Base-by-base conservation (phyloP, 2,888 invertebrate species). In the Stegophylla sp. region DNA sequence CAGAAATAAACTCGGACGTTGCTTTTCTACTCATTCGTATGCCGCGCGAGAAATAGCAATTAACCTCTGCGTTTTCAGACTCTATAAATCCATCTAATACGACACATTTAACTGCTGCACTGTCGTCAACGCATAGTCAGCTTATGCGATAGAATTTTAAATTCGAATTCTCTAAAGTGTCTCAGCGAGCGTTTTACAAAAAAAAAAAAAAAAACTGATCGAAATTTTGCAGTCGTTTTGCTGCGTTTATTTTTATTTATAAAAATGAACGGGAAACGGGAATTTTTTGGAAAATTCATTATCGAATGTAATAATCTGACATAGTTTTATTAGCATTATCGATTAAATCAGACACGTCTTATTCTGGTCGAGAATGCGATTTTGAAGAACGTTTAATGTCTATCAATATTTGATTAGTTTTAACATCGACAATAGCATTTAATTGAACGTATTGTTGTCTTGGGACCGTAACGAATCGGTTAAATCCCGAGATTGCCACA, bases 21-120 rank as follows among this genome's bases (percentile, higher is more conserved):
- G 9, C 23, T 20, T 64, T 43, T n/a, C 10, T 1, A 23, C 71
- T 53, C 34, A 53, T 72, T 72, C 13, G 71, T 72, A 72, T 72
- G 71, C 71, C 1, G 41, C 41, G 20, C 71, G 41, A 12, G 41
- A 28, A 41, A 34, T 34, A 69, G 53, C 53, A 72, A 72, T 72
- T 56, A 56, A 56, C 20, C 20, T 67, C 23, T 67, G n/a, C 20
- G n/a, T 41, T 72, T 34, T 17, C 67, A 48, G 48, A 48, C 28
- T 48, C n/a, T 48, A 12, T 41, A 13, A 48, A 48, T 48, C 17
- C 20, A 17, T 53, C 1, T 1, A 3, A 53, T 53, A 53, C 20
- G 53, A 56, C 20, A 20, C 56, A 23, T n/a, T 56, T 56, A n/a
- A n/a, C n/a, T n/a, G n/a, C 34, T 5, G 34, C 34, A 34, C 34